A percentile compares a stretch with the other conserved stretches of the same genome.
These are phyloP conservation scores for Apeltes quadracus DNA, from an alignment of 2,113 vertebrate genomes.

Conservation along the genomic window DNA sequence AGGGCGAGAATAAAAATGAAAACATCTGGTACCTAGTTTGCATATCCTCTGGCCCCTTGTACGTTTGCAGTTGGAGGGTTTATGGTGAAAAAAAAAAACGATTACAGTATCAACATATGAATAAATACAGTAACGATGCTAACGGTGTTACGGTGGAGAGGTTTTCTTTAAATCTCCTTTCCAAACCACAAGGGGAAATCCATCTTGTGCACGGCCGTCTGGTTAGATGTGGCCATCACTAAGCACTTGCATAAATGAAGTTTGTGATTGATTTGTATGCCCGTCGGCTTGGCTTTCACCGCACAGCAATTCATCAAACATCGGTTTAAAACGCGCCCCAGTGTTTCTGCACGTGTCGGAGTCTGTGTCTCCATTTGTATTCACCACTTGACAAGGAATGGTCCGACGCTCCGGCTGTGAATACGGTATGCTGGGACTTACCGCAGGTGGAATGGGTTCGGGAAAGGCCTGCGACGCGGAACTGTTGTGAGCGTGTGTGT, in stretches of 20 bases:
- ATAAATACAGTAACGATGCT: too few relatives aligned
- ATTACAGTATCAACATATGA: background rate
- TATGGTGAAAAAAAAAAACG: background rate
- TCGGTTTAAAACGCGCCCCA: constrained; percentile 13
- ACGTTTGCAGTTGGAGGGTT: background rate
- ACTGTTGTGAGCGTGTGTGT: constrained; percentile 70
- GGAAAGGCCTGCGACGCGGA: constrained; percentile 61
- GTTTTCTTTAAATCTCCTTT: constrained; percentile 2
- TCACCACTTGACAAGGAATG: constrained; percentile 1
- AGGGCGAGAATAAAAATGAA: too few relatives aligned
- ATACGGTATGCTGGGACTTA: constrained; percentile 34
- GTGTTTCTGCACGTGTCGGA: constrained; percentile 9
- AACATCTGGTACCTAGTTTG: too few relatives aligned
- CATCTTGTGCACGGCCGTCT: constrained; percentile 16
- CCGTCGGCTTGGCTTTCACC: constrained; percentile 35
- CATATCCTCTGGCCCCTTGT: constrained; percentile 8
- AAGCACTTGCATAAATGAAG: constrained; percentile 54
- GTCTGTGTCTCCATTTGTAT: constrained; percentile 10
- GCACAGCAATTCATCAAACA: constrained; percentile 46
- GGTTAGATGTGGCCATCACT: constrained; percentile 28
- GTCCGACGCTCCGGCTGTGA: constrained; percentile 6
- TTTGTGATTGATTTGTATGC: constrained; percentile 58
- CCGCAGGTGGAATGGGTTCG: constrained; percentile 61
- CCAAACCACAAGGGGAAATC: constrained; percentile 16
- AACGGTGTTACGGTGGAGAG: background rate